Percentiles rank a stretch among this genome's conserved stretches.
Conservation (phyloP, 2,113 vertebrate species). For the Mesitornis unicolor region DNA sequence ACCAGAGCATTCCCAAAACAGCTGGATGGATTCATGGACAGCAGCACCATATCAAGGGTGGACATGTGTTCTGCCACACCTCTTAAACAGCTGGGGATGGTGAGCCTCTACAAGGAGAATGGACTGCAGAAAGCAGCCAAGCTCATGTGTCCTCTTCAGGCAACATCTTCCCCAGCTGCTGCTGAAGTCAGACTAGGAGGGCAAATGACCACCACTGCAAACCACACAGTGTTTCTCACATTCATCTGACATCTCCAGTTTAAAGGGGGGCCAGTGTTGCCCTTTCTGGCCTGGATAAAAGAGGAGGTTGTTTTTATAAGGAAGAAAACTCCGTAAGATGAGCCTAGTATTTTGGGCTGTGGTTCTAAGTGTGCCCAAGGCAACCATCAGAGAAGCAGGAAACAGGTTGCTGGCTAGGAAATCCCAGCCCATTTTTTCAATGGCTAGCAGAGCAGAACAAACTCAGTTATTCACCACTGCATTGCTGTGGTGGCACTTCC, state of each 20-base stretch:
- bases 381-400: background rate
- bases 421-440: background rate
- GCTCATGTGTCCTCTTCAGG: background rate
- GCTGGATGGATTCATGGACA: background rate
- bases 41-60: background rate
- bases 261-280: background rate
- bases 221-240: fast-evolving
- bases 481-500: background rate
- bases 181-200: background rate
- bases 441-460: background rate
- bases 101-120: background rate
- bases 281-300: background rate
- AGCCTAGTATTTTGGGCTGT: background rate
- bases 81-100: background rate
- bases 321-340: background rate
- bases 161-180: background rate
- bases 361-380: background rate
- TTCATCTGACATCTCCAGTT: background rate
- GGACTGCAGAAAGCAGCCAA: background rate
- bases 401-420: background rate
- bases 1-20: background rate
- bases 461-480: background rate
- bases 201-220: too few relatives aligned
- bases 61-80: fast-evolving
- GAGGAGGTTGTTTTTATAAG: background rate